Percentiles rank a stretch among this genome's conserved stretches.
phyloP scores from a whole-genome alignment of 1,140 invertebrate species.

The Cryptotermes secundus region DNA sequence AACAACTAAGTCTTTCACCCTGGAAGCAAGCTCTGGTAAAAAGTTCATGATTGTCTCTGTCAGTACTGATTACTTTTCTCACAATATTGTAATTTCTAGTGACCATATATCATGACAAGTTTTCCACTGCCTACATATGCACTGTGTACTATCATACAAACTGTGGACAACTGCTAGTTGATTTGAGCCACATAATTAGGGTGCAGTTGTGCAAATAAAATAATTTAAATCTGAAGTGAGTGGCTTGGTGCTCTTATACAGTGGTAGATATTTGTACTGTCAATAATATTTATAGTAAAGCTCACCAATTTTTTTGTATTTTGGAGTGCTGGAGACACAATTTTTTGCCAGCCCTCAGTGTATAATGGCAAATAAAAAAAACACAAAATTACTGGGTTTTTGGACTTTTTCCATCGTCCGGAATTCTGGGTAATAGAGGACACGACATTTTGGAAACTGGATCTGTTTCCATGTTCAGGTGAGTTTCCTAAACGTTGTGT shows the following conservation, averaged over 20 bases:
- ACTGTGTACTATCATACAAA: not conserved
- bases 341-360: not conserved
- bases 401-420: too few relatives aligned
- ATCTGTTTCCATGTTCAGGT: too few relatives aligned
- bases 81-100: not conserved
- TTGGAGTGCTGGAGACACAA: not conserved
- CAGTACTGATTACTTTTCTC: not conserved
- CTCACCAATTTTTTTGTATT: not conserved
- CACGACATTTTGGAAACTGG: too few relatives aligned
- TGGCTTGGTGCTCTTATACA: not conserved
- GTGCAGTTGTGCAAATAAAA: not conserved
- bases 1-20: not conserved
- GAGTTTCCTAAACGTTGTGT: too few relatives aligned
- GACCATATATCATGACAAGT: not conserved
- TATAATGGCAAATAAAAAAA: too few relatives aligned
- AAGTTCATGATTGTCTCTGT: not conserved
- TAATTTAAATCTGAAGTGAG: not conserved
- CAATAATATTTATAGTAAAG: not conserved
- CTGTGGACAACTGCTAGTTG: too few relatives aligned
- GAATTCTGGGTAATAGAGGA: too few relatives aligned
- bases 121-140: not conserved
- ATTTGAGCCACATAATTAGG: not conserved
- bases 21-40: not conserved
- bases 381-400: too few relatives aligned
- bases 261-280: not conserved